phyloP scores from a whole-genome alignment of 2,113 vertebrate genomes.

The Coryphaenoides rupestris region DNA sequence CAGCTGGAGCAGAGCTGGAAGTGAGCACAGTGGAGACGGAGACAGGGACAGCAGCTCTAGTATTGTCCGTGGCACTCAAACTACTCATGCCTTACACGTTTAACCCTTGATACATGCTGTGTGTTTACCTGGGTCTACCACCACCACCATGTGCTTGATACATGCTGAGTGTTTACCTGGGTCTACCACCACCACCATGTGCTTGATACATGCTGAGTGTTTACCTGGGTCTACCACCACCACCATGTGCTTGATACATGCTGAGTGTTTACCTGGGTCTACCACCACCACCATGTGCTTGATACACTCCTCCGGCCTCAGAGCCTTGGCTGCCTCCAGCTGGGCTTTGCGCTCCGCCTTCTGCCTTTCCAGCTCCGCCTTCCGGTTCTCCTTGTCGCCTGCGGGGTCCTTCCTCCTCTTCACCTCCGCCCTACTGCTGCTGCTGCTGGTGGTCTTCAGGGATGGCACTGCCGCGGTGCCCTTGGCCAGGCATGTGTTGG shows the following conservation, averaged over 20 bases:
- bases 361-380: slow-evolving; percentile 54
- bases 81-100: too few species aligned
- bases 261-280: slow-evolving; percentile 79
- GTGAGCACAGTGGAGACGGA: neutral
- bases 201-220: slow-evolving; percentile 70
- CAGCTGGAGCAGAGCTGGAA: slow-evolving; percentile 80
- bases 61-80: too few species aligned
- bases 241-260: slow-evolving; percentile 78
- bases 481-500: slow-evolving; percentile 13
- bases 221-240: slow-evolving; percentile 84
- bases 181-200: slow-evolving; percentile 79
- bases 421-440: slow-evolving; percentile 44
- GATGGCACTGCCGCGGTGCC: slow-evolving; percentile 48
- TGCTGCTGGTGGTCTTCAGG: too few species aligned
- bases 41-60: neutral
- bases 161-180: slow-evolving; percentile 86
- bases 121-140: neutral
- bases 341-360: slow-evolving; percentile 62
- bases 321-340: slow-evolving; percentile 67
- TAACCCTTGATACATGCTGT: neutral
- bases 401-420: slow-evolving; percentile 41
- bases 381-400: slow-evolving; percentile 48
- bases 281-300: slow-evolving; percentile 78
- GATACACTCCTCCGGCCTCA: slow-evolving; percentile 81
- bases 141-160: slow-evolving; percentile 76